These are phyloP conservation scores for Cepaea nemoralis DNA, from an alignment of 1,140 invertebrate genomes.

Conservation along the genomic window DNA sequence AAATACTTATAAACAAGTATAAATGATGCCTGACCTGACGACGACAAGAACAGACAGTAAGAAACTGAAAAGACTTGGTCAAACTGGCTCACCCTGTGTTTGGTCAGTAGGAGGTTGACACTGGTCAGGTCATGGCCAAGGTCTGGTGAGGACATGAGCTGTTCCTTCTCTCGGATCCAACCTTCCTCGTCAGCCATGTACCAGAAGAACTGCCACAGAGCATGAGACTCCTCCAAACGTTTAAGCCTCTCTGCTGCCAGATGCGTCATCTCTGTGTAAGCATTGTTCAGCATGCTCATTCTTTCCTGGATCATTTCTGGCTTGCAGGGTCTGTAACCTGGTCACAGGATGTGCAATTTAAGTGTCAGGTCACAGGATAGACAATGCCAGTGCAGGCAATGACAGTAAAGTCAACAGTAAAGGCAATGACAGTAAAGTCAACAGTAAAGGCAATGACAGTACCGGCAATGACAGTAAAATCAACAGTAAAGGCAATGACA, in stretches of 20 bases:
- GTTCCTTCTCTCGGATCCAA: slow-evolving; percentile 99
- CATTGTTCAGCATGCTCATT: slow-evolving; percentile 86
- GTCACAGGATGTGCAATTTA: no score
- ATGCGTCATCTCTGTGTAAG: slow-evolving; percentile 94
- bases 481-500: no score
- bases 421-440: no score
- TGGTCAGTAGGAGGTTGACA: slow-evolving; percentile 90
- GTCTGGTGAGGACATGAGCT: slow-evolving; percentile 85
- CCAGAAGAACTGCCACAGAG: slow-evolving; percentile 99
- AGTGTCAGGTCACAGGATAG: no score
- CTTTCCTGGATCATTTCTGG: slow-evolving; percentile 93
- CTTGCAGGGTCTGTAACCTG: slow-evolving; percentile 92
- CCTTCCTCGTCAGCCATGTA: slow-evolving; percentile 99
- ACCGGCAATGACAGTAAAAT: no score
- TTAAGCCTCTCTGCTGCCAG: slow-evolving; percentile 91
- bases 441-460: no score
- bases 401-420: no score
- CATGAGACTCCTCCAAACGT: slow-evolving; percentile 93
- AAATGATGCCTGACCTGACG: no score
- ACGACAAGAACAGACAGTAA: no score
- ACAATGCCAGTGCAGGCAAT: no score
- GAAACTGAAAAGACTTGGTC: background rate
- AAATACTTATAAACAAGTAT: no score
- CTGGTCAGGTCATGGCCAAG: slow-evolving; percentile 96
- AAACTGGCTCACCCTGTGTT: slow-evolving; percentile 83